Percentiles rank a stretch among this genome's conserved stretches.
Evolutionary conservation across 2,888 invertebrate genomes (phyloP).

Genomic region (Drosophila fungiperda): DNA sequence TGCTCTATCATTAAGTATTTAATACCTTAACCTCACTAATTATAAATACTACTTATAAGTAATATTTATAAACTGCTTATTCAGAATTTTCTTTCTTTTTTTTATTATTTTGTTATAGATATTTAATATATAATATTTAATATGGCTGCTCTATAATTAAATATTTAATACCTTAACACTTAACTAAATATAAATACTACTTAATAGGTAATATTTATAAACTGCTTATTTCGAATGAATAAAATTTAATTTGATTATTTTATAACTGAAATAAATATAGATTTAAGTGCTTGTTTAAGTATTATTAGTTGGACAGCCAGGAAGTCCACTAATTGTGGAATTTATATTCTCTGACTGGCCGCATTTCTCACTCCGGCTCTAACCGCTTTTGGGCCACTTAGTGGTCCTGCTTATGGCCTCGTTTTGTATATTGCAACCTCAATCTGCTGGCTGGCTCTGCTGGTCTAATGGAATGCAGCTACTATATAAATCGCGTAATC

Average conservation of each 20-base stretch:
- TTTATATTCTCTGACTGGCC: background rate
- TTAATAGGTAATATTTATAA: background rate
- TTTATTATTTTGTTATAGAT: background rate
- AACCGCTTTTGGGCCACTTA: conserved; percentile 21
- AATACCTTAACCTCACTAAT: background rate
- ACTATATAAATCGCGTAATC: conserved; percentile 70
- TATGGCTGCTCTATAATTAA: background rate
- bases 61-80: background rate
- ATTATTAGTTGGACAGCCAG: background rate
- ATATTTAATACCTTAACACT: background rate
- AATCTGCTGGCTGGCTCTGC: conserved; percentile 5
- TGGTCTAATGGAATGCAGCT: conserved; percentile 51
- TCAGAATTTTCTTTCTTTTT: too few relatives aligned
- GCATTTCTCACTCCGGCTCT: background rate
- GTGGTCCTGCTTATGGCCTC: conserved; percentile 49
- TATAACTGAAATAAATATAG: background rate
- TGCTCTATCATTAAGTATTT: background rate
- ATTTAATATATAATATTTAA: background rate
- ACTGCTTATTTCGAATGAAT: background rate
- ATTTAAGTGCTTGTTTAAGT: background rate
- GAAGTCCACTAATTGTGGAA: background rate
- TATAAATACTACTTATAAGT: background rate
- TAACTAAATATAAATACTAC: background rate
- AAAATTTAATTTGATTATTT: background rate
- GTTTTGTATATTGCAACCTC: conserved; percentile 21